These are phyloP conservation scores for Macrotis lagotis DNA, from an alignment of 2,113 vertebrate genomes.

Conservation along the genomic window DNA sequence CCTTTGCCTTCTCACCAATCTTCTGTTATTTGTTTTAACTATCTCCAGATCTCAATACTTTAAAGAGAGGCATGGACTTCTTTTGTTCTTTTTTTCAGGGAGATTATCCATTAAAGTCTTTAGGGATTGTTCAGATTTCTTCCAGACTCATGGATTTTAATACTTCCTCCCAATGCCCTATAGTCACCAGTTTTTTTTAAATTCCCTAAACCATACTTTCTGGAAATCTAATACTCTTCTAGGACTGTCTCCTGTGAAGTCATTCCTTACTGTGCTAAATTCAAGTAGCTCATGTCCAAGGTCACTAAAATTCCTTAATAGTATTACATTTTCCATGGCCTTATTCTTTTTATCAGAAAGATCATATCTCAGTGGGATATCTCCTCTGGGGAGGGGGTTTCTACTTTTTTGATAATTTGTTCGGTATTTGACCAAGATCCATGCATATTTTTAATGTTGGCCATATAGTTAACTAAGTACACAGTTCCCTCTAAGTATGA, in stretches of 20 bases:
- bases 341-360: background rate
- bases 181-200: background rate
- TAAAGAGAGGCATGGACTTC: background rate
- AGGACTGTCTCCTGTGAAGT: background rate
- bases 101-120: background rate
- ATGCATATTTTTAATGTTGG: background rate
- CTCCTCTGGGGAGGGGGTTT: background rate
- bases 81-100: background rate
- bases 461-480: background rate
- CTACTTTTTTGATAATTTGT: background rate
- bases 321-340: background rate
- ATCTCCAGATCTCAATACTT: background rate
- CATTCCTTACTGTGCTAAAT: background rate
- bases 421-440: background rate
- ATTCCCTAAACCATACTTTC: background rate
- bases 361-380: background rate
- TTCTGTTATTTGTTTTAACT: background rate
- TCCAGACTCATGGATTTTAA: background rate
- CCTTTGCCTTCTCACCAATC: background rate
- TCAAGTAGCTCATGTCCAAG: background rate
- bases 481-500: background rate
- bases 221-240: background rate
- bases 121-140: background rate
- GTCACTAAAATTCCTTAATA: conserved; percentile 1
- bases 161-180: background rate